Percentiles rank a stretch among this genome's conserved stretches.
Conservation (phyloP, 2,888 invertebrate genomes). For the Arctia plantaginis region DNA sequence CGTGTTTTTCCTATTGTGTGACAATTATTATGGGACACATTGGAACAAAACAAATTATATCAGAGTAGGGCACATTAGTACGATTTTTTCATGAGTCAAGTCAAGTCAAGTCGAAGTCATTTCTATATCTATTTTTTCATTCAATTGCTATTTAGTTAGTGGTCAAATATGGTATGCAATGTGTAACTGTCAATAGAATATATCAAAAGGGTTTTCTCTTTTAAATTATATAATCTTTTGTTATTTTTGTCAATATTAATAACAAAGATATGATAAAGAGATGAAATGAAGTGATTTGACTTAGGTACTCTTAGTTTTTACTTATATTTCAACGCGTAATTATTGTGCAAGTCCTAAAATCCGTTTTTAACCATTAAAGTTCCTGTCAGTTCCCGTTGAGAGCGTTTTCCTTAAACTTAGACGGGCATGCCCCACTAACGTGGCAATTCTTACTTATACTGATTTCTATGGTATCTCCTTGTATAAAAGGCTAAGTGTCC, state of each 20-base stretch:
- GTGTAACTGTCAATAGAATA: background rate
- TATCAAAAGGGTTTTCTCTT: background rate
- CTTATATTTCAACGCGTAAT: too few relatives aligned
- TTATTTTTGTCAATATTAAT: background rate
- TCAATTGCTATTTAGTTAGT: too few relatives aligned
- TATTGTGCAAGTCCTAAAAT: too few relatives aligned
- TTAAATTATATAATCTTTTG: background rate
- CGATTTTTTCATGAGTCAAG: too few relatives aligned
- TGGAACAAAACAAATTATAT: too few relatives aligned
- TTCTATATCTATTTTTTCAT: background rate
- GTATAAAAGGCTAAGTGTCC: background rate
- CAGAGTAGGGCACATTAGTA: too few relatives aligned
- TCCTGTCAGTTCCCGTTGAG: too few relatives aligned
- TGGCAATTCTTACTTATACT: background rate
- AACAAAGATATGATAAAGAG: background rate
- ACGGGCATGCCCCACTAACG: too few relatives aligned
- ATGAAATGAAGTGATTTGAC: background rate
- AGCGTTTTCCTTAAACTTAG: too few relatives aligned
- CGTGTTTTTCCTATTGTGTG: background rate
- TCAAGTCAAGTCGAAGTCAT: background rate
- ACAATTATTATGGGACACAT: background rate
- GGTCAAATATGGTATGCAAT: too few relatives aligned
- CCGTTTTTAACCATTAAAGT: too few relatives aligned
- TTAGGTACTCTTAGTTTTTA: background rate
- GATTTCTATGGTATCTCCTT: background rate